Evolutionary conservation across 2,797 vertebrate species (phyloP).

Genomic region (Orientallactaga sibirica): DNA sequence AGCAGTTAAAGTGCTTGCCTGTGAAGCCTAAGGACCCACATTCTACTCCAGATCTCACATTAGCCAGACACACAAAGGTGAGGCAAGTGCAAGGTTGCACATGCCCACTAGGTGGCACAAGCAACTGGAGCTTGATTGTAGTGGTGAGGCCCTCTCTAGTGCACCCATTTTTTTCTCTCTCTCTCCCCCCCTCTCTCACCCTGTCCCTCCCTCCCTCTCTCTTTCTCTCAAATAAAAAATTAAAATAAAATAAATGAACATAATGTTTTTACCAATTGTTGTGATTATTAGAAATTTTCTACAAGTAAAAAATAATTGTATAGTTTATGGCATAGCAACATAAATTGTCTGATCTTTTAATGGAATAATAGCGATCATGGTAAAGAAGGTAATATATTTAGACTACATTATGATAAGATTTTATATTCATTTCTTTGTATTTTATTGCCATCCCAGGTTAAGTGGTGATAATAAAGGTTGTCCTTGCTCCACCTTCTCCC

Average conservation of each 20-base stretch:
- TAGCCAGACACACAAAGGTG: too few relatives aligned
- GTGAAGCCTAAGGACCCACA: too few relatives aligned
- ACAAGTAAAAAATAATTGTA: constrained; percentile 28
- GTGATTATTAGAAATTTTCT: constrained; percentile 44
- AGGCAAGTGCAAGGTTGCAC: too few relatives aligned
- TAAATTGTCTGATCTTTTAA: constrained; percentile 33
- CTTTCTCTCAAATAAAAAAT: not conserved
- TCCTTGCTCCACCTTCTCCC: not conserved
- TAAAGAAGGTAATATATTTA: too few relatives aligned
- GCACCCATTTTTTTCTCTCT: too few relatives aligned
- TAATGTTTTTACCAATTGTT: constrained; percentile 41
- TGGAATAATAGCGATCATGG: not conserved
- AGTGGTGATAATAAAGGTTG: not conserved
- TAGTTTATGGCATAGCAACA: not conserved
- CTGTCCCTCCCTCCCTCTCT: too few relatives aligned
- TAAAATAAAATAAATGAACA: not conserved
- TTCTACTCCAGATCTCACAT: too few relatives aligned
- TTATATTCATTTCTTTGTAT: not conserved
- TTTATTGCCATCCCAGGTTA: not conserved
- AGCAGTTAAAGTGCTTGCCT: too few relatives aligned
- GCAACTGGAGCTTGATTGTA: too few relatives aligned
- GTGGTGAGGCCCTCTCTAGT: too few relatives aligned
- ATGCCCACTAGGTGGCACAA: too few relatives aligned
- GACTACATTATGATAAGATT: not conserved
- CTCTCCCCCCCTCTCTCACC: too few relatives aligned